Conservation (phyloP, 2,888 invertebrate genomes). For the Salticus scenicus region DNA sequence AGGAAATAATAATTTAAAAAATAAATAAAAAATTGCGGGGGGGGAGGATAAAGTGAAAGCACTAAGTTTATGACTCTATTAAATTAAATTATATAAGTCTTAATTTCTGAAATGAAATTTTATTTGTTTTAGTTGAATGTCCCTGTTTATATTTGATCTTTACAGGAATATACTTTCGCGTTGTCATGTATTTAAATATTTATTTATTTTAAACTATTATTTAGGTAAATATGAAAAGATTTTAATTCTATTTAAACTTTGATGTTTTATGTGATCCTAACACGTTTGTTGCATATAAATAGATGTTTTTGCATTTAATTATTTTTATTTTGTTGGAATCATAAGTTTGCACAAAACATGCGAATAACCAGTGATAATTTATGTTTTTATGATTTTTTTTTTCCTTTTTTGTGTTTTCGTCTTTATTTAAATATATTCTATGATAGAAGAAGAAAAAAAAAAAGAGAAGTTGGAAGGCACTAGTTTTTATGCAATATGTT, state of each 20-base stretch:
- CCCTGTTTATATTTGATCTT: neutral
- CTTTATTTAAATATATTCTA: slow-evolving; percentile 49
- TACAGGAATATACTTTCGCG: slow-evolving; percentile 40
- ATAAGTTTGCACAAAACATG: slow-evolving; percentile 51
- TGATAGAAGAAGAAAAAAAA: no score
- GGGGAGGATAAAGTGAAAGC: no score
- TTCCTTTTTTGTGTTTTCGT: slow-evolving; percentile 61
- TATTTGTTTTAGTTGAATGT: no score
- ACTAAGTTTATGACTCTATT: no score
- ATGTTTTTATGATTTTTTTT: slow-evolving; percentile 68
- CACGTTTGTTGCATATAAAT: slow-evolving; percentile 49
- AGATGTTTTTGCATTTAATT: slow-evolving; percentile 64
- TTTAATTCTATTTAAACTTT: slow-evolving; percentile 62
- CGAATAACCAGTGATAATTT: slow-evolving; percentile 67
- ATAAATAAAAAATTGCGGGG: no score
- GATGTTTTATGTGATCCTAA: slow-evolving; percentile 63
- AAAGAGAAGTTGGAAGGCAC: slow-evolving; percentile 52
- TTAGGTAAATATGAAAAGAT: slow-evolving; percentile 66
- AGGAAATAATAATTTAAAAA: no score
- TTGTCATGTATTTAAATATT: slow-evolving; percentile 70
- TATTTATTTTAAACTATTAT: slow-evolving; percentile 70
- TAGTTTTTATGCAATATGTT: slow-evolving; percentile 65
- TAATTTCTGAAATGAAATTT: no score
- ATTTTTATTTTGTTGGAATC: slow-evolving; percentile 46
- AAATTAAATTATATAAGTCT: no score